These are phyloP conservation scores for Pomatostomus ruficeps DNA, from an alignment of 2,113 vertebrate genomes.

Conservation along the genomic window DNA sequence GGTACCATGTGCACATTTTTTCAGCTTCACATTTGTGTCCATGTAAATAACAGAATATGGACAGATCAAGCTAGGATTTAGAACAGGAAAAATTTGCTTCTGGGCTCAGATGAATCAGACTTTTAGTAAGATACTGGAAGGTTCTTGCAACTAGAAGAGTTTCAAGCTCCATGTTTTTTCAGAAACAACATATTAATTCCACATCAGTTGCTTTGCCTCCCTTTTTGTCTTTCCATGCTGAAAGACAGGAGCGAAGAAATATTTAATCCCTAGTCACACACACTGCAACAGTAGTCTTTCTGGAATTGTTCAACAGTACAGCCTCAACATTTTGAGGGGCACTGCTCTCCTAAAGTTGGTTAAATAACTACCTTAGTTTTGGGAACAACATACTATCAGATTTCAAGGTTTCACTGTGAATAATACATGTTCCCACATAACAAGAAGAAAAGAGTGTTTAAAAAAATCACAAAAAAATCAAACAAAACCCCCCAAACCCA, in stretches of 20 bases:
- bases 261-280: not conserved
- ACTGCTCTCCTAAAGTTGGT: not conserved
- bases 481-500: fast-evolving
- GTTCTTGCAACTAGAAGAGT: not conserved
- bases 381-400: not conserved
- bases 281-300: not conserved
- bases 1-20: fast-evolving
- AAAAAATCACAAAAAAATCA: not conserved
- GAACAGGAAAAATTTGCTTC: not conserved
- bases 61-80: not conserved
- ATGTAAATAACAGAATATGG: not conserved
- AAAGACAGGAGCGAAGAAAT: not conserved
- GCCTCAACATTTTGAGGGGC: not conserved
- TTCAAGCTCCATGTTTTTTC: not conserved
- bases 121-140: not conserved
- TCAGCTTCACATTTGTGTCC: not conserved
- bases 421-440: not conserved
- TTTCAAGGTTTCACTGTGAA: not conserved
- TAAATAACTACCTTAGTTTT: not conserved
- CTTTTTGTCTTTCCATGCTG: not conserved
- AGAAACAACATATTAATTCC: not conserved
- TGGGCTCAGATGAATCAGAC: not conserved
- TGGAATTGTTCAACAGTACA: not conserved
- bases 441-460: not conserved
- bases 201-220: not conserved